These are phyloP conservation scores for Apoderus coryli DNA, from an alignment of 2,888 invertebrate species.

Conservation along the genomic window DNA sequence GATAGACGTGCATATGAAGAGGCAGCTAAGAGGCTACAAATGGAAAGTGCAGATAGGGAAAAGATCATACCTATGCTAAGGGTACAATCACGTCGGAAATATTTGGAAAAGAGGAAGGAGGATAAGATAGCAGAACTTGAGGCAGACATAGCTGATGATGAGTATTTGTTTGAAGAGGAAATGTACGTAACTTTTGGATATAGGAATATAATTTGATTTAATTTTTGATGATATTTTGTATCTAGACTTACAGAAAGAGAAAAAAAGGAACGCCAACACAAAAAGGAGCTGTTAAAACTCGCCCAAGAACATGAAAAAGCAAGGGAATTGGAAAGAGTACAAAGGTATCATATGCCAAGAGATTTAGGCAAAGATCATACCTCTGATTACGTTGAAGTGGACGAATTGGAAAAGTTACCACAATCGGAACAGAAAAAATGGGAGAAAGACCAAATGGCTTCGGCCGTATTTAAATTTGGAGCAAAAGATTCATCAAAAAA, in stretches of 20 bases:
- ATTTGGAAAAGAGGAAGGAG: constrained; percentile 88
- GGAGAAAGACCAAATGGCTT: constrained; percentile 94
- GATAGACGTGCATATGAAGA: constrained; percentile 66
- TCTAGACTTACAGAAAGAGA: constrained; percentile 75
- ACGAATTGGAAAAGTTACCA: constrained; percentile 70
- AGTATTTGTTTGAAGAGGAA: constrained; percentile 81
- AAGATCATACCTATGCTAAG: constrained; percentile 79
- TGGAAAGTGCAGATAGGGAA: constrained; percentile 75
- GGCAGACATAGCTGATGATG: constrained; percentile 90
- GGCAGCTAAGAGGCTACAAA: constrained; percentile 77
- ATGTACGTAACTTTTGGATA: constrained; percentile 43
- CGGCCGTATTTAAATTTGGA: constrained; percentile 85
- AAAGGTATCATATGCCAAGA: constrained; percentile 89
- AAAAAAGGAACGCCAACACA: constrained; percentile 70
- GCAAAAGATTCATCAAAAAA: constrained; percentile 65
- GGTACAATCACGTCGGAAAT: constrained; percentile 81
- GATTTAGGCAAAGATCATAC: constrained; percentile 60
- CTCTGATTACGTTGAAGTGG: constrained; percentile 69
- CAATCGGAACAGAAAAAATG: constrained; percentile 85
- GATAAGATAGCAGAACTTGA: constrained; percentile 94
- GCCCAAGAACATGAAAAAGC: constrained; percentile 95
- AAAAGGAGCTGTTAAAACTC: constrained; percentile 75
- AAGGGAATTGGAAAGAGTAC: constrained; percentile 79
- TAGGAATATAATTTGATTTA: neutral
- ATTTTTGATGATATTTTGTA: constrained; percentile 15